Base-by-base conservation (phyloP, 1,140 invertebrate species). In the Danaus plexippus region DNA sequence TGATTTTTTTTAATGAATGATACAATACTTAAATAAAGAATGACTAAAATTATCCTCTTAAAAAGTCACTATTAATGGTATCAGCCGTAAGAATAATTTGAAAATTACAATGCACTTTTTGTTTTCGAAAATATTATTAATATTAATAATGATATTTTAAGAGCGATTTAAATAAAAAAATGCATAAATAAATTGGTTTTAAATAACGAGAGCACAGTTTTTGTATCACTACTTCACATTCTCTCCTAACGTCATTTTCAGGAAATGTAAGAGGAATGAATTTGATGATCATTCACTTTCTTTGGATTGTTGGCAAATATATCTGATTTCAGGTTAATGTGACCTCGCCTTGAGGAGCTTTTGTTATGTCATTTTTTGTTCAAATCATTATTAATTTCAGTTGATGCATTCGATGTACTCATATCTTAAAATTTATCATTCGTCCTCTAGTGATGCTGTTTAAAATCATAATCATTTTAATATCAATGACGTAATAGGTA, bases 261-360 rank as follows among this genome's bases (percentile, higher is more conserved):
- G 75, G 79, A 67, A 79, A 78, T 82, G 81, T 75, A 82, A 81
- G 75, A 83, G 81, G 77, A 85, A 85, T 83, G 80, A 80, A 80
- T 74, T 75, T 77, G 73, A 73, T 80, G 73, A 75, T 72, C 65
- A 71, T 74, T 70, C 63, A 63, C 64, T 70, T 64, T 73, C 57
- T 63, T 75, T 72, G 68, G 61, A 69, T 73, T 77, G 60, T 75
- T 77, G 66, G 72, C 66, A 70, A 66, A 70, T 69, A 63, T 70
- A 65, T 75, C 67, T 70, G 67, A 72, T 85, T 83, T 57, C 81
- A 83, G 81, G 78, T 75, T 72, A 75, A 59, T 69, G 77, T 82
- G 73, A 77, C 71, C 71, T 76, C 73, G 67, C 71, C 77, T 77
- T 80, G 71, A 75, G 66, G 77, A 78, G 75, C 77, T 85, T 85